Percentiles rank a stretch among this genome's conserved stretches.
Conservation (phyloP, 2,797 vertebrate genomes). For the Eidolon dupreanum region DNA sequence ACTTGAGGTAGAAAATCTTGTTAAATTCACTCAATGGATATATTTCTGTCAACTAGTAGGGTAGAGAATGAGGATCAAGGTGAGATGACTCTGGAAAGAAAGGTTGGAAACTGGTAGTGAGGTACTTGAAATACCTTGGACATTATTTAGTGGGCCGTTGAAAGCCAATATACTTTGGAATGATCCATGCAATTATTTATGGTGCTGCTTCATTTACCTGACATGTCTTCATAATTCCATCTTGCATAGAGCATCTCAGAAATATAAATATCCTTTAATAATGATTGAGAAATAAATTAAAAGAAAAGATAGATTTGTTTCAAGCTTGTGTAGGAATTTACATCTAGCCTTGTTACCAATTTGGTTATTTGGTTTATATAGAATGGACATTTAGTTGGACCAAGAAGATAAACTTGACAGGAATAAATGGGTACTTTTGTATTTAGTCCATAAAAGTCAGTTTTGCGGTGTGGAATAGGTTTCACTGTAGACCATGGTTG, state of each 20-base stretch:
- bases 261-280: constrained; percentile 68
- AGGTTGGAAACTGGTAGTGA: neutral
- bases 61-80: neutral
- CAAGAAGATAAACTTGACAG: constrained; percentile 66
- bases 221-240: constrained; percentile 58
- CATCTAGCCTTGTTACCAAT: constrained; percentile 55
- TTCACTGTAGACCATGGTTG: constrained; percentile 30
- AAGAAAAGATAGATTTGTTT: constrained; percentile 57
- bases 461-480: neutral
- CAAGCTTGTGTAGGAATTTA: constrained; percentile 55
- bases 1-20: neutral
- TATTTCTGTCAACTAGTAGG: neutral
- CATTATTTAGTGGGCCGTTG: constrained; percentile 35
- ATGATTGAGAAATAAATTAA: constrained; percentile 28
- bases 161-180: neutral
- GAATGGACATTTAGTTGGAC: constrained; percentile 35
- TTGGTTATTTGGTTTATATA: constrained; percentile 62
- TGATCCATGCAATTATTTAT: constrained; percentile 52
- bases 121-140: neutral
- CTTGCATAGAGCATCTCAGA: constrained; percentile 25
- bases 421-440: constrained; percentile 14
- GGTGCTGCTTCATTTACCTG: constrained; percentile 26
- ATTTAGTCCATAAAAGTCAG: constrained; percentile 57
- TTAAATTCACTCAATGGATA: neutral
- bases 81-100: neutral